A percentile compares a stretch with the other conserved stretches of the same genome.
Evolutionary conservation across 2,113 vertebrate species (phyloP).

Genomic region (Trichomycterus rosablanca): DNA sequence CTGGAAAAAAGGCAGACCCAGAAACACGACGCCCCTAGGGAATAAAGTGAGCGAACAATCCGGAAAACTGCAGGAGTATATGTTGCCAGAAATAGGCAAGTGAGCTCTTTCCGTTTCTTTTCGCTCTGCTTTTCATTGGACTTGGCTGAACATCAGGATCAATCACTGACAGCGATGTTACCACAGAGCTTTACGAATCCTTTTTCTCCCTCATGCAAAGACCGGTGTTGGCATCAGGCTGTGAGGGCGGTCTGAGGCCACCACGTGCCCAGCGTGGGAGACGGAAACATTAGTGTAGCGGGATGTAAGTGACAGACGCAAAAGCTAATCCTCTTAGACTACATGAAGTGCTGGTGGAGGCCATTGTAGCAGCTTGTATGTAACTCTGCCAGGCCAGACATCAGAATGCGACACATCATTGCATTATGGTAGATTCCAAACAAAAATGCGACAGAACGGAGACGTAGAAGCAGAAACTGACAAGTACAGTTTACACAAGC

Average conservation of each 20-base stretch:
- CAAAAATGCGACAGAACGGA: conserved; percentile 23
- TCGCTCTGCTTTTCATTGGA: conserved; percentile 12
- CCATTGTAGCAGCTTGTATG: conserved; percentile 36
- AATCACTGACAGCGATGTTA: conserved; percentile 25
- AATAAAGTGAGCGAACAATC: conserved; percentile 18
- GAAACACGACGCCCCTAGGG: conserved; percentile 4
- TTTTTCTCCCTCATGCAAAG: conserved; percentile 19
- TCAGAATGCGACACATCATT: conserved; percentile 34
- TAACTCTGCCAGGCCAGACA: conserved; percentile 39
- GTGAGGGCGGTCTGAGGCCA: conserved; percentile 12
- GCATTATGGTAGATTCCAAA: conserved; percentile 36
- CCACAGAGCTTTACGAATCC: conserved; percentile 20
- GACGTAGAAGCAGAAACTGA: conserved; percentile 16
- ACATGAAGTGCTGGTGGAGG: conserved; percentile 24
- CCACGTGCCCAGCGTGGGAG: conserved; percentile 28
- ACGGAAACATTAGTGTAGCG: conserved; percentile 26
- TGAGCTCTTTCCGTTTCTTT: background rate
- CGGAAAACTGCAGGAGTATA: conserved; percentile 11
- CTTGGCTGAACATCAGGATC: conserved; percentile 15
- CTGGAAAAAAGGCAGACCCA: conserved; percentile 10
- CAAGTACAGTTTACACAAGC: conserved; percentile 20
- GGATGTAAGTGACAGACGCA: conserved; percentile 37
- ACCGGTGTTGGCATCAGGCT: conserved; percentile 24
- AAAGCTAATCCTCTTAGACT: conserved; percentile 44
- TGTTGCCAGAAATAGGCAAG: conserved; percentile 29